Evolutionary conservation across 2,888 invertebrate species (phyloP), one percentile per base, ranked within the genome.

Genomic region (Leptopilina syphax): DNA sequence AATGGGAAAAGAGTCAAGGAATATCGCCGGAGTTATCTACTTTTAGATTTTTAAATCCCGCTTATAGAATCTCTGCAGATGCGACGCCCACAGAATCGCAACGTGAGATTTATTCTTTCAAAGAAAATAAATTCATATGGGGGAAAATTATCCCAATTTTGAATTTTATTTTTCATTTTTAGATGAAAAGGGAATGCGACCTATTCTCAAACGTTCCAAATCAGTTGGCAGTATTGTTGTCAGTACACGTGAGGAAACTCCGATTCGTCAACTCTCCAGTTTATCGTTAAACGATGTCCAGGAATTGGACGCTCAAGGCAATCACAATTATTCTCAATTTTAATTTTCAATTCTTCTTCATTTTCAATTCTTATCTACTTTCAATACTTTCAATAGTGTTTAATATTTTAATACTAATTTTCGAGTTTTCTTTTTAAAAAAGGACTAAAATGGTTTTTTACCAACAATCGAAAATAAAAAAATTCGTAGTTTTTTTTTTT

Each of bases 1-100:
- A 98, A 90, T 98, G 98, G 98, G 96, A 97, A 90, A 96, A 97
- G 87, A 96, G 96, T n/a, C 93, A 95, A 81, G 97, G 97, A 1
- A 97, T 97, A 80, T 95, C 96, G 0, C 97, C 97, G 0, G 97
- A 97, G 91, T 95, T 95, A 0, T 97, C 97, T 0, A 97, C 97
- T 0, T 96, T 97, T 85, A 96, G 97, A 0, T 92, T 97, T 0
- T 93, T 97, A 3, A 95, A 94, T 88, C 94, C 95, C 0, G 79
- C 81, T 41, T 82, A 79, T 34, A 73, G 27, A 63, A 24, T 76
- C 10, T 63, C 65, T 44, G 54, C 65, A 3, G 34, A 8, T 24
- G 60, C 78, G 12, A 63, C 50, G 10, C 66, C 41, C 47, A 10
- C 41, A 12, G 77, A 80, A 77, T 10, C 65, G 1, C 67, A 50